Conservation (phyloP, 2,888 invertebrate species). For the Ganaspis brasiliensis region DNA sequence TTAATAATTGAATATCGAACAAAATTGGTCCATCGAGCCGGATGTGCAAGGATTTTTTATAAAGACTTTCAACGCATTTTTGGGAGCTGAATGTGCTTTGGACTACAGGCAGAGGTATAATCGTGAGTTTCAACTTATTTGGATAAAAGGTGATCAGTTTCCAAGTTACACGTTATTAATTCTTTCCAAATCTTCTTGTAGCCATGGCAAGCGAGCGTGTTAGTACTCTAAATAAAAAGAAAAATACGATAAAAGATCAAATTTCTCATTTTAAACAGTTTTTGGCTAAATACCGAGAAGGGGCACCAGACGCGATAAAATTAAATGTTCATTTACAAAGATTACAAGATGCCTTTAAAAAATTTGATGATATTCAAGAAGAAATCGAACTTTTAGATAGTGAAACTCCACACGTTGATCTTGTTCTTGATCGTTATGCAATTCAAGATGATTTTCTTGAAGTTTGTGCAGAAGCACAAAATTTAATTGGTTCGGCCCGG, state of each 20-base stretch:
- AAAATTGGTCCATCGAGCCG: no score
- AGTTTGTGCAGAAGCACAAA: neutral
- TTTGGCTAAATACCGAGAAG: neutral
- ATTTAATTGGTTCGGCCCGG: neutral
- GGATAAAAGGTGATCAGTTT: neutral
- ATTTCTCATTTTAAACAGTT: neutral
- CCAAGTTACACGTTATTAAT: neutral
- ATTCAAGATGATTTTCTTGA: neutral
- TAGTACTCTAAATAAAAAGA: slow-evolving; percentile 22
- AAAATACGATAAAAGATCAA: neutral
- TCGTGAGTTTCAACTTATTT: no score
- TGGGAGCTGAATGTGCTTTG: no score
- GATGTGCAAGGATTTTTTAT: no score
- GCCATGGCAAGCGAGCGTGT: neutral
- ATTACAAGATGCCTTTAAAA: neutral
- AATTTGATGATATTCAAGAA: neutral
- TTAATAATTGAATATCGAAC: no score
- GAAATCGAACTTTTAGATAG: neutral
- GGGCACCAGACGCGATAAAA: neutral
- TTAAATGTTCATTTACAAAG: neutral
- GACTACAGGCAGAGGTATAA: no score
- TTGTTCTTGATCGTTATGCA: neutral
- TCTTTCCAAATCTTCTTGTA: neutral
- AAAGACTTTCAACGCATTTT: no score
- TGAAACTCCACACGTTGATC: neutral